Evolutionary conservation across 2,888 invertebrate species (phyloP).

Genomic region (Parnassius glacialis): DNA sequence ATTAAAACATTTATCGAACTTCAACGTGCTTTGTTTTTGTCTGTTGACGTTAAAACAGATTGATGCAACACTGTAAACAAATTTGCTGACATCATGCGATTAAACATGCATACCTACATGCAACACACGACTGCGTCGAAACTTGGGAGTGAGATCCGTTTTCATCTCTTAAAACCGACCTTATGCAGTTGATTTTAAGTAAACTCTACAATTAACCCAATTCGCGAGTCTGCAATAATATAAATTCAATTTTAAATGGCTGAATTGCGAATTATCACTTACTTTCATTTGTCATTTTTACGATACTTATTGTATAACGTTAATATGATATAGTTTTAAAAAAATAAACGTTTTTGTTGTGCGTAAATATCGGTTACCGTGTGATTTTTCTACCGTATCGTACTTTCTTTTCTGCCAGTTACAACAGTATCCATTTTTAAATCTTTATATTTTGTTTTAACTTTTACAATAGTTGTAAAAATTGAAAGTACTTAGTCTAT

Average conservation of each 20-base stretch:
- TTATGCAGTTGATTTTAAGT: slow-evolving; percentile 1
- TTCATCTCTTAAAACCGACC: slow-evolving; percentile 6
- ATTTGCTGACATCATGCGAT: not conserved
- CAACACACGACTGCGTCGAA: slow-evolving; percentile 1
- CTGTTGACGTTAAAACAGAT: slow-evolving; percentile 1
- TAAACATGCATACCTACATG: slow-evolving; percentile 1
- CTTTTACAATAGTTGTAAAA: no score
- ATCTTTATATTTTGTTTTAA: no score
- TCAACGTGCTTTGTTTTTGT: not conserved
- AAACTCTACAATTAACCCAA: not conserved
- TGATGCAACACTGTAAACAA: slow-evolving; percentile 1
- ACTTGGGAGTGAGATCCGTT: not conserved
- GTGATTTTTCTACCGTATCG: not conserved
- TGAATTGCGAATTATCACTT: slow-evolving; percentile 8
- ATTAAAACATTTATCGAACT: no score
- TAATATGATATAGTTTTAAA: not conserved
- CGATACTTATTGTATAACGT: not conserved
- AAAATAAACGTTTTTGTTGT: not conserved
- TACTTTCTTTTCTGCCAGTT: no score
- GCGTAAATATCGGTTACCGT: not conserved
- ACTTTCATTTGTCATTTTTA: slow-evolving; percentile 9
- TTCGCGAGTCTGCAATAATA: not conserved
- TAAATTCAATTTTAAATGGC: slow-evolving; percentile 3
- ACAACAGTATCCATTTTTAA: no score
- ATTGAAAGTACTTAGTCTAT: no score